These are phyloP conservation scores for Eleutherodactylus coqui DNA, from an alignment of 2,797 vertebrate species.

Conservation along the genomic window DNA sequence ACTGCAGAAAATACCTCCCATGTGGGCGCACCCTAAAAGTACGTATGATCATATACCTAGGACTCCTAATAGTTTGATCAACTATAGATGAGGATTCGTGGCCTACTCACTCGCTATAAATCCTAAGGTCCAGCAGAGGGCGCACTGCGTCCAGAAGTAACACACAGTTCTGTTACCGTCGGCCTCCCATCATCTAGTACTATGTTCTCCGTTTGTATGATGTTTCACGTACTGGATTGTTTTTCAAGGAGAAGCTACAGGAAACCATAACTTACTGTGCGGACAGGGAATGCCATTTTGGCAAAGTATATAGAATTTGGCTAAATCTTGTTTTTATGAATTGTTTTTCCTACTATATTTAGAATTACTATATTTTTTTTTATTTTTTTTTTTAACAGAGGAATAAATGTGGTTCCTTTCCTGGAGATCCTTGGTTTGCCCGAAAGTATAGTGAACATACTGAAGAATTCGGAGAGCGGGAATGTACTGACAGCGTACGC, in stretches of 20 bases:
- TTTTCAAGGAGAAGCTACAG: too few species aligned
- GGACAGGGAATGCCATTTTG: too few species aligned
- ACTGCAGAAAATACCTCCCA: too few species aligned
- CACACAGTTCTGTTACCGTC: background rate
- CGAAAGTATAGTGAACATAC: conserved; percentile 84
- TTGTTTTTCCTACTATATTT: conserved; percentile 22
- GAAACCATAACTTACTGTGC: background rate
- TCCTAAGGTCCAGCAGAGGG: conserved; percentile 45
- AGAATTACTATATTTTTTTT: background rate
- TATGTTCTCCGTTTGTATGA: background rate
- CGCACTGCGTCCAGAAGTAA: conserved; percentile 18
- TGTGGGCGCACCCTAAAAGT: too few species aligned
- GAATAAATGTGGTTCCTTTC: conserved; percentile 93
- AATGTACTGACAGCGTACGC: conserved; percentile 95
- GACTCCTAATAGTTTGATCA: too few species aligned
- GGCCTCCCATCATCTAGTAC: background rate
- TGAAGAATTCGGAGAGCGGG: conserved; percentile 92
- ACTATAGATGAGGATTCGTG: background rate
- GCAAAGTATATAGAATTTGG: background rate
- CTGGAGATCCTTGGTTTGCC: conserved; percentile 90
- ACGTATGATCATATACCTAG: background rate
- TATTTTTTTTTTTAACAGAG: conserved; percentile 76
- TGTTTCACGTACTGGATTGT: background rate
- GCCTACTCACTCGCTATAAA: background rate
- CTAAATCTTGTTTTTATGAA: conserved; percentile 11